These are phyloP conservation scores for Rhynchonycteris naso DNA, from an alignment of 2,797 vertebrate species.

Conservation along the genomic window DNA sequence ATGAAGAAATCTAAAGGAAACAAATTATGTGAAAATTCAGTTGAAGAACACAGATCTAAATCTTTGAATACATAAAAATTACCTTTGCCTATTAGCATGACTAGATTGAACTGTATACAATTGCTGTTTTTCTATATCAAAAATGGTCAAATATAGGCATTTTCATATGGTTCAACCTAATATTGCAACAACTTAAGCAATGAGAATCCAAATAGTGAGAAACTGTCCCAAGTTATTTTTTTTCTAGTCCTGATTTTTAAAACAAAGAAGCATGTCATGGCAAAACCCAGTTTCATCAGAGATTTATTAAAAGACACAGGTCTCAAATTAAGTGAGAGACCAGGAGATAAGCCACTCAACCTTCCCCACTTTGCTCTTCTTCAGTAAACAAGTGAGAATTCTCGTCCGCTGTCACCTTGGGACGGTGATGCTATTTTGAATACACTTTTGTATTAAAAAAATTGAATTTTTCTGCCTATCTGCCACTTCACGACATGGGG, in stretches of 20 bases:
- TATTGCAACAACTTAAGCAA: not conserved
- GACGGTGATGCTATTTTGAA: not conserved
- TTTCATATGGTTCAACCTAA: not conserved
- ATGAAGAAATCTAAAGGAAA: not conserved
- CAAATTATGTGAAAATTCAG: not conserved
- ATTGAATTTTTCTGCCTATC: not conserved
- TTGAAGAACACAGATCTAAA: conserved; percentile 15
- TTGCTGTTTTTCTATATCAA: not conserved
- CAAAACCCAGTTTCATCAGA: conserved; percentile 1
- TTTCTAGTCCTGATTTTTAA: conserved; percentile 44
- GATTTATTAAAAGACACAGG: not conserved
- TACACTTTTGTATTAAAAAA: not conserved
- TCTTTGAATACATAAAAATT: conserved; percentile 50
- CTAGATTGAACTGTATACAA: not conserved
- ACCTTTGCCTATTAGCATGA: not conserved
- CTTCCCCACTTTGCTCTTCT: not conserved
- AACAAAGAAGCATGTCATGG: conserved; percentile 21
- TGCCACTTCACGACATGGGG: not conserved
- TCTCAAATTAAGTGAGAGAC: not conserved
- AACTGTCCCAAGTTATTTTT: not conserved
- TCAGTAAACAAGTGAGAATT: not conserved
- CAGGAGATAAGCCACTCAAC: not conserved
- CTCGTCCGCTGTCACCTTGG: not conserved
- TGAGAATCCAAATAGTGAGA: not conserved
- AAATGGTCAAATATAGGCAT: not conserved